These are phyloP conservation scores for Megaptera novaeangliae DNA, from an alignment of 2,113 vertebrate genomes.

Conservation along the genomic window DNA sequence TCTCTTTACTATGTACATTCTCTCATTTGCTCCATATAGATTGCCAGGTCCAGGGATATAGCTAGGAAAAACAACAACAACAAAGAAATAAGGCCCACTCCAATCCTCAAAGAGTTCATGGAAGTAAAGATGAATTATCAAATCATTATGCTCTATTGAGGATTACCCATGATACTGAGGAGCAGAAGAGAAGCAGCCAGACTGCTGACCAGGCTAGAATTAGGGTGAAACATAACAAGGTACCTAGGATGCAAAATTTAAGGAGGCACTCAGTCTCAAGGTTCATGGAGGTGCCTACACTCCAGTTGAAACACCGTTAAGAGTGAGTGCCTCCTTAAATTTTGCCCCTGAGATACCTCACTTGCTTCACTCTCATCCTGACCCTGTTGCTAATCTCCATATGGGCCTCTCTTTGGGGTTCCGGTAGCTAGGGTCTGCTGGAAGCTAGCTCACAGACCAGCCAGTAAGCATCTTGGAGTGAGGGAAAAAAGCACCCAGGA, in stretches of 20 bases:
- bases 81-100: neutral
- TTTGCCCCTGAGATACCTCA: neutral
- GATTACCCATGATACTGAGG: neutral
- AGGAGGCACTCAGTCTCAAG: neutral
- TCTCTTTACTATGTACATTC: neutral
- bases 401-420: neutral
- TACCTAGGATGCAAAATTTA: neutral
- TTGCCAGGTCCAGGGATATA: neutral
- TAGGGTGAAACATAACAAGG: neutral
- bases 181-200: neutral
- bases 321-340: neutral
- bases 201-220: neutral
- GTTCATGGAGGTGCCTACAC: neutral
- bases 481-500: neutral
- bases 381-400: neutral
- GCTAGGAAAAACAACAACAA: neutral
- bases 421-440: neutral
- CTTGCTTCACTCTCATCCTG: neutral
- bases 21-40: neutral
- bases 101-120: neutral
- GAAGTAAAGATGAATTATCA: neutral
- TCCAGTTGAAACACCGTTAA: neutral
- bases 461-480: neutral
- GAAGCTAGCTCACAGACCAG: neutral
- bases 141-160: neutral